Base-by-base conservation (phyloP, 1,140 invertebrate genomes). In the Bombus sylvicola region DNA sequence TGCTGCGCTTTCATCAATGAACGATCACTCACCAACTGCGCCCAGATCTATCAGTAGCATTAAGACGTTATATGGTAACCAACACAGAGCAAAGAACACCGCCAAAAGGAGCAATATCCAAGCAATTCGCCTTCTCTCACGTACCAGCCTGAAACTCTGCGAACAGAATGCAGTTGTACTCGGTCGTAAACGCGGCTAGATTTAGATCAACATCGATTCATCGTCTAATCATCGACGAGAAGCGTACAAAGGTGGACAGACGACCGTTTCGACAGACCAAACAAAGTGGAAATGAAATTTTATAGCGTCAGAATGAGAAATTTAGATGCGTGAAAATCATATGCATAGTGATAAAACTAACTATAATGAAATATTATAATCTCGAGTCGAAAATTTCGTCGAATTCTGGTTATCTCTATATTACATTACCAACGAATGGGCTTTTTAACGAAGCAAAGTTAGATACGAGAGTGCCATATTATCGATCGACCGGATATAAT, bases 41-140 rank as follows among this genome's bases (percentile, higher is more conserved):
- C 87, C 92, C 28, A 97, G 95, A 91, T 97, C 97, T 25, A 97
- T 90, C n/a, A 97, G 92, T 18, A 97, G 95, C 81, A 96, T 96
- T 13, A 97, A 94, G 10, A 97, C 96, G 92, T 97, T 97, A 93
- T 97, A 97, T 0, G 97, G 97, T n/a, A 98, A 92, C 97, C 97
- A 98, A 92, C 97, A 98, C 4, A 97, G 90, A 2, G 97, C 97
- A 92, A 98, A 98, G 0, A 98, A 95, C 2, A 97, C 95, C 0
- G 97, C 97, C 8, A 98, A 95, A 2, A 98, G 95, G 9, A 98
- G 94, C 59, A 98, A 95, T 81, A 98, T 97, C 94, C 97, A 96
- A 1, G 97, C 97, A 15, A 97, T 96, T 68, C 97, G 95, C 89
- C 97, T 96, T 82, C 97, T 94, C 87, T 97, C 96, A 3, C 96